These are phyloP conservation scores for Pipistrellus kuhlii DNA, from an alignment of 2,797 vertebrate genomes.

Conservation along the genomic window DNA sequence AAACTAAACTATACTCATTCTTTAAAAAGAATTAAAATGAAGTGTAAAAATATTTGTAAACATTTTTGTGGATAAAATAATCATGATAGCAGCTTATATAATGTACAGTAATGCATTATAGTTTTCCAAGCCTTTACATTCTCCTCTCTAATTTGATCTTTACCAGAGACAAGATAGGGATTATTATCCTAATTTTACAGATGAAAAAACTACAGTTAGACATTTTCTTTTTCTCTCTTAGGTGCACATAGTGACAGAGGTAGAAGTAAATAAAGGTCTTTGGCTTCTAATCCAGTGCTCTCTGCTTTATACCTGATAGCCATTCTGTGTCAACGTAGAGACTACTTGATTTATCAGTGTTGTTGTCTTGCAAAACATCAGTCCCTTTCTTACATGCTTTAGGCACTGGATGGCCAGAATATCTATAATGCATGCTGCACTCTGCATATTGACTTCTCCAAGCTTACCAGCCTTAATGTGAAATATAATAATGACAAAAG, in stretches of 20 bases:
- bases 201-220: slow-evolving; percentile 22
- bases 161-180: not conserved
- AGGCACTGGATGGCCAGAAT: slow-evolving; percentile 91
- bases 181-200: slow-evolving; percentile 31
- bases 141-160: slow-evolving; percentile 21
- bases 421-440: slow-evolving; percentile 91
- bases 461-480: slow-evolving; percentile 90
- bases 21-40: slow-evolving; percentile 34
- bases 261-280: slow-evolving; percentile 25
- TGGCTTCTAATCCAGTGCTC: slow-evolving; percentile 1
- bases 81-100: not conserved
- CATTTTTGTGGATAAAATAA: slow-evolving; percentile 38
- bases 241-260: not conserved
- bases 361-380: slow-evolving; percentile 69
- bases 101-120: not conserved
- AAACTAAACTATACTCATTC: slow-evolving; percentile 10
- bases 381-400: slow-evolving; percentile 75
- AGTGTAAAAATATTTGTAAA: slow-evolving; percentile 52
- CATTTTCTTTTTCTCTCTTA: slow-evolving; percentile 54
- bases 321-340: slow-evolving; percentile 35
- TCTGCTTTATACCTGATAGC: slow-evolving; percentile 43
- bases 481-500: slow-evolving; percentile 94
- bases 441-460: slow-evolving; percentile 91
- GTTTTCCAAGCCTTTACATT: not conserved
- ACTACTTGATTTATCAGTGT: slow-evolving; percentile 52